A percentile compares a stretch with the other conserved stretches of the same genome.
Conservation (phyloP, 2,888 invertebrate species). For the Agrochola circellaris region DNA sequence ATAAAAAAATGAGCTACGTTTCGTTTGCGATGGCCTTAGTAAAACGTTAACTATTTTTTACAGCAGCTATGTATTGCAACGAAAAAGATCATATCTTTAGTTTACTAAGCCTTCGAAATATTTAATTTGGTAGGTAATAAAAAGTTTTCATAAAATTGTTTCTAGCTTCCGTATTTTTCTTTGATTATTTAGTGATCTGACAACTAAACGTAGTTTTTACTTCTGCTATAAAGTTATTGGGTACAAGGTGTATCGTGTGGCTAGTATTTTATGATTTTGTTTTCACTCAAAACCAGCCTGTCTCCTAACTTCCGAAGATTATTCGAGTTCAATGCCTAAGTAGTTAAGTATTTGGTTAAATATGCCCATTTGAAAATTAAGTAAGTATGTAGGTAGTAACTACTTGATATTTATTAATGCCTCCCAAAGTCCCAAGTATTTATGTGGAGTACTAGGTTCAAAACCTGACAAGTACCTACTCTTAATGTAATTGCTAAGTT, state of each 20-base stretch:
- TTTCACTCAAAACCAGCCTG: not conserved
- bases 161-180: too few relatives aligned
- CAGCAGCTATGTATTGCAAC: not conserved
- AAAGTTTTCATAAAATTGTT: not conserved
- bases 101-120: not conserved
- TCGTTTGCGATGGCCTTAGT: constrained; percentile 23
- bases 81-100: not conserved
- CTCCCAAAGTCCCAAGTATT: not conserved
- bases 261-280: constrained; percentile 6
- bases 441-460: not conserved
- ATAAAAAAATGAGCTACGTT: constrained; percentile 41
- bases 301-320: not conserved
- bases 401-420: not conserved
- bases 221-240: constrained; percentile 29
- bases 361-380: not conserved
- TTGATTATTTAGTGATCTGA: not conserved
- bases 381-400: not conserved
- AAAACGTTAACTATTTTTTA: not conserved
- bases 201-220: constrained; percentile 47
- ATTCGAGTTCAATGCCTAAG: not conserved
- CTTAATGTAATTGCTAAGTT: not conserved
- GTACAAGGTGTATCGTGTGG: not conserved
- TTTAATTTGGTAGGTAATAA: not conserved
- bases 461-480: not conserved
- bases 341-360: not conserved